phyloP scores from a whole-genome alignment of 2,113 vertebrate genomes.

The Cyanoderma ruficeps region DNA sequence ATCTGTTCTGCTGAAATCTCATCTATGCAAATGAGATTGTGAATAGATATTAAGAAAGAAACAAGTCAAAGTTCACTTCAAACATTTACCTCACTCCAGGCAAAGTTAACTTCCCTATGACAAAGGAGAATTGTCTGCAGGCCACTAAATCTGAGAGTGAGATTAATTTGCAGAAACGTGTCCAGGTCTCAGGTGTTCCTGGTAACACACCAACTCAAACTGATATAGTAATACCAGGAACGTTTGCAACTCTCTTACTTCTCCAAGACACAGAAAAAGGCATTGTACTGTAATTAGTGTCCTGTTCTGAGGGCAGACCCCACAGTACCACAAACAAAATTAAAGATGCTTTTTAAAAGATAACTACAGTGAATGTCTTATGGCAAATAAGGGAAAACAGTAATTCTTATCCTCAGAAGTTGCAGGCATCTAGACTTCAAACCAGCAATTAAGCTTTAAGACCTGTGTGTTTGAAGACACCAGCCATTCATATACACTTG shows the following conservation, averaged over 20 bases:
- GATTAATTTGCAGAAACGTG: not conserved
- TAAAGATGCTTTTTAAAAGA: not conserved
- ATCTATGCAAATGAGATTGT: not conserved
- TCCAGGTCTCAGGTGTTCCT: not conserved
- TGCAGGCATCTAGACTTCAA: not conserved
- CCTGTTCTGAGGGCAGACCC: not conserved
- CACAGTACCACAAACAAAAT: not conserved
- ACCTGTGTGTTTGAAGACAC: not conserved
- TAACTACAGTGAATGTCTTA: not conserved
- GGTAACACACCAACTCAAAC: not conserved
- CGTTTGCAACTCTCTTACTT: not conserved
- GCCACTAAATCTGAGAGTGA: not conserved
- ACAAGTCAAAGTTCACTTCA: not conserved
- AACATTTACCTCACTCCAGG: not conserved
- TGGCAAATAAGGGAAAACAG: not conserved
- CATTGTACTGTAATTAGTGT: rapidly evolving
- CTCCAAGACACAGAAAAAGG: not conserved
- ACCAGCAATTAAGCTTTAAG: not conserved
- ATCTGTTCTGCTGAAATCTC: not conserved
- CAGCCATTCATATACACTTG: not conserved
- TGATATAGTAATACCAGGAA: not conserved
- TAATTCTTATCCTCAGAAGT: not conserved
- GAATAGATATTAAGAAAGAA: not conserved
- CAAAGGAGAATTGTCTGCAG: not conserved
- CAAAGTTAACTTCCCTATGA: not conserved